phyloP scores from a whole-genome alignment of 2,888 invertebrate species.

The Caenorhabditis virilis region DNA sequence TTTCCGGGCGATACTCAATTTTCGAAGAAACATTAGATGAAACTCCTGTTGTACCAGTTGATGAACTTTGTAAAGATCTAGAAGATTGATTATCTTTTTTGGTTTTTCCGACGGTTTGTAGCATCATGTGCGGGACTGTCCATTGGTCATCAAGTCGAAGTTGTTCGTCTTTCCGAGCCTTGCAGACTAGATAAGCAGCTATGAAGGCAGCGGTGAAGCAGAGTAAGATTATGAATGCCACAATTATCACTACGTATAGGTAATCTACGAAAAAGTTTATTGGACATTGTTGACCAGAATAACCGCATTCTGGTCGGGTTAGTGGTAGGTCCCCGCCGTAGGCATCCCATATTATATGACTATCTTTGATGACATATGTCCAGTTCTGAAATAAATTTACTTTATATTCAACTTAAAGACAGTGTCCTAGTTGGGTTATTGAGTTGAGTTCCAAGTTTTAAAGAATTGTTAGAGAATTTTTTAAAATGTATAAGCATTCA shows the following conservation, averaged over 20 bases:
- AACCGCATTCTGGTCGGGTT: conserved; percentile 43
- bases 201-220: conserved; percentile 31
- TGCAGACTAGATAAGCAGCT: conserved; percentile 28
- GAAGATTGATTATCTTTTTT: conserved; percentile 29
- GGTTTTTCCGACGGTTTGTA: conserved; percentile 20
- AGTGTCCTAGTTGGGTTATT: too few species aligned
- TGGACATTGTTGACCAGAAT: conserved; percentile 34
- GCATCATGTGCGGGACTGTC: conserved; percentile 23
- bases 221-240: conserved; percentile 33
- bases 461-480: background rate
- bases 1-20: conserved; percentile 31
- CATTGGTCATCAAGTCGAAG: conserved; percentile 23
- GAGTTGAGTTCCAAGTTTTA: too few species aligned
- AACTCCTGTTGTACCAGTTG: conserved; percentile 36
- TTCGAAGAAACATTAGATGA: too few species aligned
- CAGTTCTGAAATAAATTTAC: conserved; percentile 34
- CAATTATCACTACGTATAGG: conserved; percentile 44
- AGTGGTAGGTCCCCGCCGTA: conserved; percentile 29
- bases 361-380: conserved; percentile 23
- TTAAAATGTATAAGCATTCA: too few species aligned
- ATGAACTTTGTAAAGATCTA: conserved; percentile 44
- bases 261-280: conserved; percentile 45
- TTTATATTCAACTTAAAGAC: too few species aligned
- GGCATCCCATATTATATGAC: conserved; percentile 31
- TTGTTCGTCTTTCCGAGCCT: conserved; percentile 24